Evolutionary conservation across 2,888 invertebrate genomes (phyloP).

Genomic region (Epiblema foenella): DNA sequence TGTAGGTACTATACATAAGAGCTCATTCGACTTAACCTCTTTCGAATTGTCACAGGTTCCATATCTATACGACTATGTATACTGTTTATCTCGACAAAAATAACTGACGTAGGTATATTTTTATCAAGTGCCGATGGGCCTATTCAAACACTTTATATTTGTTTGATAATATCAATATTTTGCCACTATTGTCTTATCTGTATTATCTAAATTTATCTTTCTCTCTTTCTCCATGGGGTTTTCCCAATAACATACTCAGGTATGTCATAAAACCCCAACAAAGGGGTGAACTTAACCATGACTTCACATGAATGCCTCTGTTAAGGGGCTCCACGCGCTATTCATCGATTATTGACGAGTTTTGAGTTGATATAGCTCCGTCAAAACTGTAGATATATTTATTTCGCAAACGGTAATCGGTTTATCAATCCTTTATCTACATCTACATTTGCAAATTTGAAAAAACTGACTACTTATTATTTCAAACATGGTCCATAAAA

Average conservation of each 20-base stretch:
- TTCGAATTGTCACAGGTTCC: not conserved
- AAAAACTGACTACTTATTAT: too few relatives aligned
- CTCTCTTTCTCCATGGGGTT: not conserved
- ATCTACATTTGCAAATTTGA: too few relatives aligned
- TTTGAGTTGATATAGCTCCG: too few relatives aligned
- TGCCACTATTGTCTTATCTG: constrained; percentile 6
- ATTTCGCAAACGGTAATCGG: too few relatives aligned
- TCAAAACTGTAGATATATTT: too few relatives aligned
- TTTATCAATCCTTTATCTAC: too few relatives aligned
- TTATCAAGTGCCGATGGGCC: not conserved
- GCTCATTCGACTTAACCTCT: constrained; percentile 5
- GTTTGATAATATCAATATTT: constrained; percentile 13
- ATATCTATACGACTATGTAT: not conserved
- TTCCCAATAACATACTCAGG: not conserved
- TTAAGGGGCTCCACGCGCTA: too few relatives aligned
- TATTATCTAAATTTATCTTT: too few relatives aligned
- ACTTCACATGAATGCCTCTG: too few relatives aligned
- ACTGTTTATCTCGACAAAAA: not conserved
- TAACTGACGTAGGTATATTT: not conserved
- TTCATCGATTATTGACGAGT: too few relatives aligned
- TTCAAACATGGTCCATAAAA: too few relatives aligned
- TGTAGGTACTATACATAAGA: too few relatives aligned
- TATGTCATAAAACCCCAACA: not conserved
- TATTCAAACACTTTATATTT: not conserved
- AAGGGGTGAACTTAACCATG: not conserved